Evolutionary conservation across 2,797 vertebrate genomes (phyloP).

Genomic region (Nothura maculosa): DNA sequence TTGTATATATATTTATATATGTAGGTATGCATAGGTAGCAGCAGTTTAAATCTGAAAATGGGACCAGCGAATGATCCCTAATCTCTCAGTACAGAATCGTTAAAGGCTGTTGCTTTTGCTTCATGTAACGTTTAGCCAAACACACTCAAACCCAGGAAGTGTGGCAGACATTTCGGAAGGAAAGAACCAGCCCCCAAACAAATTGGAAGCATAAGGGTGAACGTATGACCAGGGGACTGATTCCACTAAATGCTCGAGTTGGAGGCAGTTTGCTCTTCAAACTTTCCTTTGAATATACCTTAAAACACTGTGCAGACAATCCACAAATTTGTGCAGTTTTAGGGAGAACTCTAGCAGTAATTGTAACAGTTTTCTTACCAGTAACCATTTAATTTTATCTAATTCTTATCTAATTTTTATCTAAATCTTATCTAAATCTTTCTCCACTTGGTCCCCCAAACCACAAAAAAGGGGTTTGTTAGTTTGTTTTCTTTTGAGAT

Average conservation of each 20-base stretch:
- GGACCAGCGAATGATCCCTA: not conserved
- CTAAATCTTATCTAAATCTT: not conserved
- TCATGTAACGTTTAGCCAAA: slow-evolving; percentile 45
- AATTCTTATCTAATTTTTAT: too few species aligned
- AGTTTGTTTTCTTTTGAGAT: not conserved
- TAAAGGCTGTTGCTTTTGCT: slow-evolving; percentile 18
- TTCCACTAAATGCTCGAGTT: not conserved
- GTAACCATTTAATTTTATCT: not conserved
- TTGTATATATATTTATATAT: not conserved
- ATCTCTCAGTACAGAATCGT: slow-evolving; percentile 24
- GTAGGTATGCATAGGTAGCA: not conserved
- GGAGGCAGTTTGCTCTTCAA: slow-evolving; percentile 7
- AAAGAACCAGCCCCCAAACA: slow-evolving; percentile 1
- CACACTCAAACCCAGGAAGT: slow-evolving; percentile 61
- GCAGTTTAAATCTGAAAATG: not conserved
- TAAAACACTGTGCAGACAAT: not conserved
- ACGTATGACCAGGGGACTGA: slow-evolving; percentile 35
- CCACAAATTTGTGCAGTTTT: not conserved
- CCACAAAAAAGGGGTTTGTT: not conserved
- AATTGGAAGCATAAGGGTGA: slow-evolving; percentile 71
- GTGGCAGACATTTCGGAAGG: slow-evolving; percentile 57
- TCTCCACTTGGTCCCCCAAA: not conserved
- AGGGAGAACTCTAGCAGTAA: not conserved
- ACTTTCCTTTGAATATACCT: not conserved
- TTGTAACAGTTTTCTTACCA: not conserved